phyloP scores from a whole-genome alignment of 2,888 invertebrate genomes.

The Resseliella maxima region DNA sequence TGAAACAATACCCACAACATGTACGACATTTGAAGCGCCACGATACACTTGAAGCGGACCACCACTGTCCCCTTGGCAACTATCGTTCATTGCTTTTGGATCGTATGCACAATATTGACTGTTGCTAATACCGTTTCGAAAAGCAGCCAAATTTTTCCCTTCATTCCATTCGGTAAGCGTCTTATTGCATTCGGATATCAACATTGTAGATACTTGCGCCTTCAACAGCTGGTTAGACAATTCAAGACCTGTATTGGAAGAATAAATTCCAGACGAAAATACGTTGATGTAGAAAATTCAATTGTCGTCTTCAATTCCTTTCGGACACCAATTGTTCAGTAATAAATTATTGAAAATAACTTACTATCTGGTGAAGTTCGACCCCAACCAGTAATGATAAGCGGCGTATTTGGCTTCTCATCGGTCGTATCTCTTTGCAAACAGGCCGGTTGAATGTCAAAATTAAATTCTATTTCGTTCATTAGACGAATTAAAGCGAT shows the following conservation, averaged over 20 bases:
- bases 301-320: too few species aligned
- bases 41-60: conserved; percentile 62
- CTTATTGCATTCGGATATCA: conserved; percentile 59
- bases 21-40: conserved; percentile 60
- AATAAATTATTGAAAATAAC: too few species aligned
- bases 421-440: conserved; percentile 59
- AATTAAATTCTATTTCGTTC: conserved; percentile 56
- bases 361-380: too few species aligned
- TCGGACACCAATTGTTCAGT: too few species aligned
- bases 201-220: conserved; percentile 60
- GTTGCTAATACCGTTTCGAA: conserved; percentile 58
- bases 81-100: conserved; percentile 61
- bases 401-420: conserved; percentile 49
- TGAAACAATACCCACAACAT: conserved; percentile 63
- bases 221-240: conserved; percentile 59
- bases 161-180: conserved; percentile 53
- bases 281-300: too few species aligned
- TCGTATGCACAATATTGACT: conserved; percentile 62
- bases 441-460: conserved; percentile 60
- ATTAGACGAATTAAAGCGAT: conserved; percentile 61
- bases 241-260: conserved; percentile 59
- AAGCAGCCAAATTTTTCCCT: neutral
- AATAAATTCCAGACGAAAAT: too few species aligned
- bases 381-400: conserved; percentile 62
- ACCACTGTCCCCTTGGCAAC: conserved; percentile 62